A percentile compares a stretch with the other conserved stretches of the same genome.
Conservation (phyloP, 2,888 invertebrate species). For the Pyrrhia umbra region DNA sequence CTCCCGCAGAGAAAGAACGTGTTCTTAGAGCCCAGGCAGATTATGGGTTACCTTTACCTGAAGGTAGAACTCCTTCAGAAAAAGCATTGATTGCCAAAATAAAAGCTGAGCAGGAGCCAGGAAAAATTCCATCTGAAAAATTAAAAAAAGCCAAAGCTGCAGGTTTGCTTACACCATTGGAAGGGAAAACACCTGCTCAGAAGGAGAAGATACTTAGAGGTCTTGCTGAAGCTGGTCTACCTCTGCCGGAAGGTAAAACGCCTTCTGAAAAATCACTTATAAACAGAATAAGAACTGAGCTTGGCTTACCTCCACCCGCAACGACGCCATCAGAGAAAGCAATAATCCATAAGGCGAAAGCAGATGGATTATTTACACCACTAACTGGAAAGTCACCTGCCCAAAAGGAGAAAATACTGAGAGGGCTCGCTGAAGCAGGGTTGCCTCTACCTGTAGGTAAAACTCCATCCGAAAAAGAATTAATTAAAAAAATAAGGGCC, state of each 20-base stretch:
- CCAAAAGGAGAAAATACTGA: conserved; percentile 72
- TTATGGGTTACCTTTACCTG: conserved; percentile 23
- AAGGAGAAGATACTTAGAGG: conserved; percentile 40
- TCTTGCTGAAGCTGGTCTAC: conserved; percentile 38
- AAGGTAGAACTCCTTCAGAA: conserved; percentile 35
- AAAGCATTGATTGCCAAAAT: conserved; percentile 26
- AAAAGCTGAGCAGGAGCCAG: conserved; percentile 29
- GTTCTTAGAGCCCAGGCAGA: conserved; percentile 24
- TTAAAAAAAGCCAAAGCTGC: conserved; percentile 13
- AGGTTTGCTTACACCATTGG: conserved; percentile 37
- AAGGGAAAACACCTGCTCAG: conserved; percentile 33
- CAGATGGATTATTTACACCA: conserved; percentile 70
- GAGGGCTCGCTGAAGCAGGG: conserved; percentile 69
- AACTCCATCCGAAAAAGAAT: conserved; percentile 71
- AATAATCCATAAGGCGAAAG: conserved; percentile 67
- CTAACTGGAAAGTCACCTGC: conserved; percentile 67
- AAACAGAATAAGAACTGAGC: conserved; percentile 53
- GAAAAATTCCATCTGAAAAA: conserved; percentile 17
- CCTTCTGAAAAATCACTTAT: conserved; percentile 37
- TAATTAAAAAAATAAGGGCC: conserved; percentile 67
- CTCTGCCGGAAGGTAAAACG: conserved; percentile 43
- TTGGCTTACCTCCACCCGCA: conserved; percentile 63
- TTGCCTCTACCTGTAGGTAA: conserved; percentile 73
- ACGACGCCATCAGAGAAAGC: conserved; percentile 68
- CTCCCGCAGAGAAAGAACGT: conserved; percentile 50